Evolutionary conservation across 2,888 invertebrate genomes (phyloP).

Genomic region (Mechanitis mazaeus): DNA sequence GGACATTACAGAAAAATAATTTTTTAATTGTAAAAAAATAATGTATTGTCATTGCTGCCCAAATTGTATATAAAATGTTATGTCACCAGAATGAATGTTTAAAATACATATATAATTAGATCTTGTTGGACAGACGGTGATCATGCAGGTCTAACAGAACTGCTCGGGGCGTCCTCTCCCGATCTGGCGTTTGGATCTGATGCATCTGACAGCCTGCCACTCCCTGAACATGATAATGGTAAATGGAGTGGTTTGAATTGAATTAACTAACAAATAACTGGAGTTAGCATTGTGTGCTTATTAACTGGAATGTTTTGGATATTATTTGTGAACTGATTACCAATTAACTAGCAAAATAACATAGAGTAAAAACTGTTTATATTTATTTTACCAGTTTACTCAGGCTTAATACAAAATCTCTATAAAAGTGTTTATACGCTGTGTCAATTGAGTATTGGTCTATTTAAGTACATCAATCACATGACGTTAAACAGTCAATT

Average conservation of each 20-base stretch:
- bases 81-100: neutral
- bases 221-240: slow-evolving; percentile 69
- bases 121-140: slow-evolving; percentile 50
- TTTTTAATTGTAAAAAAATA: too few relatives aligned
- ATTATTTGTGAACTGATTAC: too few relatives aligned
- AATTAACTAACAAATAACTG: neutral
- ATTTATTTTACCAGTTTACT: neutral
- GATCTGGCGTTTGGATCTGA: slow-evolving; percentile 66
- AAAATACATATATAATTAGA: neutral
- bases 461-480: neutral
- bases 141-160: slow-evolving; percentile 57
- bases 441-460: neutral
- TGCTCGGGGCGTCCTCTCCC: slow-evolving; percentile 62
- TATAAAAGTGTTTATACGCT: neutral
- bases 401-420: neutral
- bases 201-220: slow-evolving; percentile 65
- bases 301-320: too few relatives aligned
- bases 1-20: too few relatives aligned
- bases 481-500: neutral
- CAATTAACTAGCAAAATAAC: too few relatives aligned
- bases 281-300: too few relatives aligned
- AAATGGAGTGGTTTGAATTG: slow-evolving; percentile 8
- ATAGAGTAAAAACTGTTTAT: neutral
- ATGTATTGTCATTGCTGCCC: too few relatives aligned
- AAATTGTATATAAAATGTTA: too few relatives aligned